Conservation (phyloP, 1,140 invertebrate genomes). For the Drosophila kikkawai region DNA sequence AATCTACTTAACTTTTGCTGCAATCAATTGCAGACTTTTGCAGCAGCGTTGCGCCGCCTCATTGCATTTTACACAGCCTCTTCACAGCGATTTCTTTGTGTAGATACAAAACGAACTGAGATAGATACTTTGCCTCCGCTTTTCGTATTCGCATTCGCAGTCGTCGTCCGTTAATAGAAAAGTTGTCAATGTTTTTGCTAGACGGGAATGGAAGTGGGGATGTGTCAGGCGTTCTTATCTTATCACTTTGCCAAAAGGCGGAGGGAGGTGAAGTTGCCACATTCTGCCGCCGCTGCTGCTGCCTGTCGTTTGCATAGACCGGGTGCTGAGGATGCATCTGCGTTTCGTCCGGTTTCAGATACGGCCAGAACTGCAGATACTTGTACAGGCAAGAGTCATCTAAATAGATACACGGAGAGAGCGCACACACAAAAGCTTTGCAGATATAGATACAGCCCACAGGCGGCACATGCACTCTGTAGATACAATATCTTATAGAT, state of each 20-base stretch:
- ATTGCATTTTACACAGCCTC: slow-evolving; percentile 75
- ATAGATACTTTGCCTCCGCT: slow-evolving; percentile 36
- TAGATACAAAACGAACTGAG: slow-evolving; percentile 59
- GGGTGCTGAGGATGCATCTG: slow-evolving; percentile 39
- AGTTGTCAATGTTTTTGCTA: slow-evolving; percentile 74
- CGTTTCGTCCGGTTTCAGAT: slow-evolving; percentile 40
- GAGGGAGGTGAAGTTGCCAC: slow-evolving; percentile 27
- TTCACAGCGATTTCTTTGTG: slow-evolving; percentile 67
- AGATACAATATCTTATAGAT: slow-evolving; percentile 77
- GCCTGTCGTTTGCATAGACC: slow-evolving; percentile 56
- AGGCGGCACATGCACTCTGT: slow-evolving; percentile 44
- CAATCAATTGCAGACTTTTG: slow-evolving; percentile 77
- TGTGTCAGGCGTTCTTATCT: slow-evolving; percentile 40
- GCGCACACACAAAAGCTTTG: slow-evolving; percentile 32
- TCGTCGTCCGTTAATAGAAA: slow-evolving; percentile 69
- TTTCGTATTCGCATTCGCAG: slow-evolving; percentile 34
- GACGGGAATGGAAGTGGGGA: slow-evolving; percentile 1
- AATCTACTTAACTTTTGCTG: slow-evolving; percentile 83
- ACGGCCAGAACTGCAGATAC: slow-evolving; percentile 27
- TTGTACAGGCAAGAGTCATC: slow-evolving; percentile 47
- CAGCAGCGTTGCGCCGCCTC: slow-evolving; percentile 59
- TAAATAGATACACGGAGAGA: slow-evolving; percentile 31
- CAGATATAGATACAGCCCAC: slow-evolving; percentile 38
- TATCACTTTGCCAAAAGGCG: slow-evolving; percentile 16
- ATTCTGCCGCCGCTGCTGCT: slow-evolving; percentile 20